These are phyloP conservation scores for Polypterus bichir DNA, from an alignment of 2,113 vertebrate species.

Conservation along the genomic window DNA sequence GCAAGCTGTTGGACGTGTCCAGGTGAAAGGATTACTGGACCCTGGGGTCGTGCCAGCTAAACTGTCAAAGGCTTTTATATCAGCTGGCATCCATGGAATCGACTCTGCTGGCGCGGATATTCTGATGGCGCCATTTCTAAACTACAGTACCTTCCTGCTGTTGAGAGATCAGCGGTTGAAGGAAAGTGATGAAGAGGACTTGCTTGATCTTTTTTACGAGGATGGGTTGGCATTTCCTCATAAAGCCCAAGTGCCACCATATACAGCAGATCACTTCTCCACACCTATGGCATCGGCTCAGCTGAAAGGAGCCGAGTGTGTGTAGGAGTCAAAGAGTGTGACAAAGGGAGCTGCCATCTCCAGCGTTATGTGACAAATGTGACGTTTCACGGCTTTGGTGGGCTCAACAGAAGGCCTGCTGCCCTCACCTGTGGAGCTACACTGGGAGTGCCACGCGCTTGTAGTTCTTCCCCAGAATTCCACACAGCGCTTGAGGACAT, in stretches of 20 bases:
- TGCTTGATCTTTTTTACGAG: constrained; percentile 19
- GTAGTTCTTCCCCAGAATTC: constrained; percentile 9
- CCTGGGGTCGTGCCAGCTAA: constrained; percentile 7
- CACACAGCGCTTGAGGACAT: constrained; percentile 13
- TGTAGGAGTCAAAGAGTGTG: constrained; percentile 5
- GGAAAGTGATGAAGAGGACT: constrained; percentile 18
- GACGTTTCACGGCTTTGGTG: constrained; percentile 7
- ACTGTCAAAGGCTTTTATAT: constrained; percentile 17
- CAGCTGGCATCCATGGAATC: constrained; percentile 17
- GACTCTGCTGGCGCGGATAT: constrained; percentile 8
- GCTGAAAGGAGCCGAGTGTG: not conserved
- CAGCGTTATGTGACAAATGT: not conserved
- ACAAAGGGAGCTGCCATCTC: too few relatives aligned
- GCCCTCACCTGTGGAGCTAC: constrained; percentile 14
- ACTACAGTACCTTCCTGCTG: not conserved
- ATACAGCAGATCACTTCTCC: constrained; percentile 19
- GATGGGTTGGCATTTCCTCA: constrained; percentile 20
- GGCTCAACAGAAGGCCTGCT: constrained; percentile 9
- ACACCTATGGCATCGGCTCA: not conserved
- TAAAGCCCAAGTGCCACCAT: constrained; percentile 21
- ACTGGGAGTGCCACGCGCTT: constrained; percentile 13
- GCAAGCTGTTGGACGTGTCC: constrained; percentile 19
- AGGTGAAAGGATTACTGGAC: constrained; percentile 20
- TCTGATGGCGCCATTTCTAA: constrained; percentile 11
- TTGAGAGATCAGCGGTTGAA: constrained; percentile 14